Conservation (phyloP, 1,140 invertebrate species). For the Pogonomyrmex californicus region DNA sequence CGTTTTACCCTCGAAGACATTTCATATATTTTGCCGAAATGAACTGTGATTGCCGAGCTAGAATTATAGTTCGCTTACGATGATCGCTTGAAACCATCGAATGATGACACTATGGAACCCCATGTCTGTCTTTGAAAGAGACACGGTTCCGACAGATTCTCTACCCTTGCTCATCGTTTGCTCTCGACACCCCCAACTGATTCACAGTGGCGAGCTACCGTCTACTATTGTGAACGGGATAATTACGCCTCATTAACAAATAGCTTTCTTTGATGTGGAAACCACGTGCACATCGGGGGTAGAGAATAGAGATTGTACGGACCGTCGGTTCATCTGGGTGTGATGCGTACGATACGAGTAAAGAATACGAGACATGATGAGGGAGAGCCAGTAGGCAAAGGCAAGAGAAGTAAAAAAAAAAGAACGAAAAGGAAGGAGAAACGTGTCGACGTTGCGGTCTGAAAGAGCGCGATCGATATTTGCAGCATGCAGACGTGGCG, state of each 20-base stretch:
- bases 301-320: conserved; percentile 40
- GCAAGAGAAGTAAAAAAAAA: neutral
- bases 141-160: neutral
- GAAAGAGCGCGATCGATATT: conserved; percentile 79
- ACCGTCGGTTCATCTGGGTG: conserved; percentile 6
- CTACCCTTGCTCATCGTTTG: conserved; percentile 13
- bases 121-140: conserved; percentile 1
- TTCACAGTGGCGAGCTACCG: conserved; percentile 63
- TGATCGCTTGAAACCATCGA: neutral
- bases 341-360: conserved; percentile 37
- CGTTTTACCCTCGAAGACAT: neutral
- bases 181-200: conserved; percentile 54
- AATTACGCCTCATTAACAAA: conserved; percentile 82
- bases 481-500: conserved; percentile 53
- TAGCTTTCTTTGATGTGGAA: conserved; percentile 80
- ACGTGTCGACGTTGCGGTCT: conserved; percentile 70
- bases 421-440: conserved; percentile 17
- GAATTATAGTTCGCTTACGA: neutral
- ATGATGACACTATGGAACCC: neutral
- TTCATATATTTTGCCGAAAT: neutral
- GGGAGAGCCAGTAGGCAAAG: conserved; percentile 26
- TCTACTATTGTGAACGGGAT: conserved; percentile 73
- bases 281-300: conserved; percentile 67
- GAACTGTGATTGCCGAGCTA: neutral
- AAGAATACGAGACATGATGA: conserved; percentile 5